These are phyloP conservation scores for Lucilia sericata DNA, from an alignment of 1,140 invertebrate species.

Conservation along the genomic window DNA sequence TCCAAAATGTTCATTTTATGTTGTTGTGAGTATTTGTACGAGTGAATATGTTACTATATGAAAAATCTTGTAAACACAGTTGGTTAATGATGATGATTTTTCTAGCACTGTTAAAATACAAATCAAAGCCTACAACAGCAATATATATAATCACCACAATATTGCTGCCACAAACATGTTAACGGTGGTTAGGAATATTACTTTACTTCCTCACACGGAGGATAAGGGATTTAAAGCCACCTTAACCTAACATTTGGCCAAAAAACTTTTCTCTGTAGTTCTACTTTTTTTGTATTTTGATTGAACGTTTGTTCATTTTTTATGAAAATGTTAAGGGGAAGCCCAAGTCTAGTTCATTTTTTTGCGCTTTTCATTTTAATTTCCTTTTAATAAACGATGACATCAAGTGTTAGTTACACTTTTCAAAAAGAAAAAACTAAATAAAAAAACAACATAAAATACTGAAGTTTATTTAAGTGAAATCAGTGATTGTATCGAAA, in stretches of 20 bases:
- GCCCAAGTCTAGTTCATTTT: not conserved
- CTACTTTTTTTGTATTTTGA: not conserved
- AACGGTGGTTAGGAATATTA: not conserved
- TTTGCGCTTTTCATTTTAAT: conserved; percentile 21
- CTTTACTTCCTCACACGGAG: not conserved
- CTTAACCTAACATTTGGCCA: not conserved
- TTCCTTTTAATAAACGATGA: conserved; percentile 35
- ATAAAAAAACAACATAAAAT: not conserved
- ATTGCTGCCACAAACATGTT: not conserved
- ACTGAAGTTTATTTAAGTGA: not conserved
- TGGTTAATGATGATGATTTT: conserved; percentile 39
- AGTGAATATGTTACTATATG: not conserved
- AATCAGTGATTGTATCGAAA: conserved; percentile 34
- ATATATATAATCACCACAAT: not conserved
- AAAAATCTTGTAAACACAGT: conserved; percentile 11
- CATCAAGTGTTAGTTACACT: conserved; percentile 24
- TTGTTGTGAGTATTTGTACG: not conserved
- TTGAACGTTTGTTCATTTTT: conserved; percentile 30
- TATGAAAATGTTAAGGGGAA: not conserved
- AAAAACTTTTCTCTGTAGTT: not conserved
- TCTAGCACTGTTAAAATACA: not conserved
- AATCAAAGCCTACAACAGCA: not conserved
- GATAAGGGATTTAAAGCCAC: not conserved
- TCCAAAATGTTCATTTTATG: not conserved
- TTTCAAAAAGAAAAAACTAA: not conserved